Evolutionary conservation across 2,888 invertebrate genomes (phyloP), one percentile per base, ranked within the genome.

Genomic region (Netelia inedita): DNA sequence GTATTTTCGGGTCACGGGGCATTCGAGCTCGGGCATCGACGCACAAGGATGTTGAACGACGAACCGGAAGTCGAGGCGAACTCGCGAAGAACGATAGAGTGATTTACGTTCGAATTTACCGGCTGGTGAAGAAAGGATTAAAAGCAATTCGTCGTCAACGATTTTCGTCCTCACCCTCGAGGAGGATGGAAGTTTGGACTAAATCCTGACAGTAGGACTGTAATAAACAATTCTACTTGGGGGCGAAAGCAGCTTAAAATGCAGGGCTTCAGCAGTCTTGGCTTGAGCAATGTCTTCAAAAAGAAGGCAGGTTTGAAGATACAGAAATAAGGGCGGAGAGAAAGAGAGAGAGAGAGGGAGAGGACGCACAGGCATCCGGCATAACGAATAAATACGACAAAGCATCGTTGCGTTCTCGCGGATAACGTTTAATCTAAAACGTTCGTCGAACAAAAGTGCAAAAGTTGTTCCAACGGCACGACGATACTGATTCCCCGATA

Each of bases 221-320:
- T 2, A 46, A 46, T 46, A 46, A 14, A 11, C 10, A 46, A 46
- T 14, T 46, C 14, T 46, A 10, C 10, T 46, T 14, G 50, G 16
- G 9, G 28, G 61, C 57, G 19, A 72, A 87, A 83, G 86, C 86
- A 88, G 72, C 87, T 86, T 73, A 91, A 91, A 85, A 92, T 92
- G 92, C 93, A 92, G 88, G 90, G 92, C 41, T 92, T 92, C 87
- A 91, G 91, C 86, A 90, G 91, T 73, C 91, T 92, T 68, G 92
- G 91, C 83, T 90, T 92, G 84, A 90, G 91, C 79, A 93, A 90
- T 88, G 92, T 92, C 78, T 92, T 92, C 89, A 92, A 88, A 86
- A 92, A 92, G 87, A 93, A 92, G 92, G 92, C 93, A 92, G 87
- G 92, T 92, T 88, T 85, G 61, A 35, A 16, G 6, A 65, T 28